Evolutionary conservation across 2,113 vertebrate genomes (phyloP), one percentile per base, ranked within the genome.

Genomic region (Cyprinodon variegatus): DNA sequence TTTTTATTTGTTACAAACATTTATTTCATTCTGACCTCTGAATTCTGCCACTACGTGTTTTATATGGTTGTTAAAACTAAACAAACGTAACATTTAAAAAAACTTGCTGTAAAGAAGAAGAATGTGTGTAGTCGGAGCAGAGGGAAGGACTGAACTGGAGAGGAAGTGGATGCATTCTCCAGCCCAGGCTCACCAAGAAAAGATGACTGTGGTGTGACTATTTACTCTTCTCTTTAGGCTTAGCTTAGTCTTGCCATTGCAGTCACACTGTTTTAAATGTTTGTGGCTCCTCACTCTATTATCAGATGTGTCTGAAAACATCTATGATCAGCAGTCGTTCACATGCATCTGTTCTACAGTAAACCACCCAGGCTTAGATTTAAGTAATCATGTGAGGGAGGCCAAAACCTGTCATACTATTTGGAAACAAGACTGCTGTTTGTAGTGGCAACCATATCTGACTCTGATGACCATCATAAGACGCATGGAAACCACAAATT

Each of bases 81-180:
- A 17, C 14, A 43, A 43, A 61, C 37, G 12, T 15, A 29, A 40
- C 39, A 12, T 9, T 1, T 20, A 20, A 37, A 7, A 59, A 75
- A 77, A 79, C 46, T 37, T 74, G 66, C 70, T 41, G 41, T 29
- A 1, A n/a, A 53, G 61, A 20, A 63, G 7, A 12, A 62, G 20
- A 60, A 36, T 74, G 57, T 63, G 73, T 62, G 13, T 11, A n/a
- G 74, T 76, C 65, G 65, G 53, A 82, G 76, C 46, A 20, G 53
- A 48, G 77, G 76, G 86, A 86, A 85, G 77, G 50, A 7, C 61
- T 83, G 40, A 13, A 41, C 73, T 45, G 59, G 14, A 60, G 60
- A 82, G 92, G 90, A 92, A 91, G 89, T 88, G 88, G 80, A 71
- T 68, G 6, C 48, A 68, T 38, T 76, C 53, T 89, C 61, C 36